phyloP scores from a whole-genome alignment of 2,888 invertebrate genomes.

The Phrixothrix hirtus region DNA sequence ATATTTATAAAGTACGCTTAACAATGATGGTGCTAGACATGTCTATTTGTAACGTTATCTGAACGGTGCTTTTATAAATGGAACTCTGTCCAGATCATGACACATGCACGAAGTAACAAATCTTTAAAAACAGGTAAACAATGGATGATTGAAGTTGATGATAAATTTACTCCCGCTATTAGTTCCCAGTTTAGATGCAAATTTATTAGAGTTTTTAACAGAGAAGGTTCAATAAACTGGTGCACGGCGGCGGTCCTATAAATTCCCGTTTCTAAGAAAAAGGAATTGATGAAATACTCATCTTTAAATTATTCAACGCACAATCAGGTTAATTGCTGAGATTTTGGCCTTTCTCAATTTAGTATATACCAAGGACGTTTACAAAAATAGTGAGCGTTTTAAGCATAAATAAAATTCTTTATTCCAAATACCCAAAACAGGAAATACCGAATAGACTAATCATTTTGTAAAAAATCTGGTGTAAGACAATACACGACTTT shows the following conservation, averaged over 20 bases:
- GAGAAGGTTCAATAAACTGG: background rate
- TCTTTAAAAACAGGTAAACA: conserved; percentile 14
- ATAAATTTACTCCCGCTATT: background rate
- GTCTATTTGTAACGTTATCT: conserved; percentile 39
- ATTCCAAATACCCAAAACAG: too few species aligned
- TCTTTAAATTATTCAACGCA: too few species aligned
- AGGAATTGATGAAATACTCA: too few species aligned
- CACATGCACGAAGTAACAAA: conserved; percentile 10
- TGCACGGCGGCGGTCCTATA: too few species aligned
- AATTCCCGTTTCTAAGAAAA: too few species aligned
- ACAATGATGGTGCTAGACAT: conserved; percentile 35
- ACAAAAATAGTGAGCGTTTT: background rate
- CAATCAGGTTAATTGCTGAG: too few species aligned
- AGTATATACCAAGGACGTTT: too few species aligned
- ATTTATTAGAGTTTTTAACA: background rate
- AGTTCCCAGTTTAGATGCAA: background rate
- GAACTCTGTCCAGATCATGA: conserved; percentile 8
- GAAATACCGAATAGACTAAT: too few species aligned
- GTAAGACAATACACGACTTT: too few species aligned
- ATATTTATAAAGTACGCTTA: conserved; percentile 33
- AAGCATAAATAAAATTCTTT: too few species aligned
- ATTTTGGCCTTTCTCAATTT: too few species aligned
- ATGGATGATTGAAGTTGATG: conserved; percentile 5
- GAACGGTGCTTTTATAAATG: conserved; percentile 18
- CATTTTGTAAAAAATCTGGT: too few species aligned